Percentiles rank a stretch among this genome's conserved stretches.
Evolutionary conservation across 1,140 invertebrate genomes (phyloP).

Genomic region (Apocrypta bakeri): DNA sequence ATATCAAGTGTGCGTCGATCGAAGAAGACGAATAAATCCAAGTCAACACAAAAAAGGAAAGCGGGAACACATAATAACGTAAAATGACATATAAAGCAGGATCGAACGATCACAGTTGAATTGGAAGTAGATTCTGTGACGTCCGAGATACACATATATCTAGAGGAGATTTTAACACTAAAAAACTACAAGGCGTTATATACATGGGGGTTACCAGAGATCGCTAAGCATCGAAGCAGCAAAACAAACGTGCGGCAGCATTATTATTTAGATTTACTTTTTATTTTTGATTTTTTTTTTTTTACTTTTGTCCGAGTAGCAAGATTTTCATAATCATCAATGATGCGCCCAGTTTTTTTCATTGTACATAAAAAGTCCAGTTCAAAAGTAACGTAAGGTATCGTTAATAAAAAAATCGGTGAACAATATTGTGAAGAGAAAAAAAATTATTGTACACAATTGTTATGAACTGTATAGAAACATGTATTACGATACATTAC

Average conservation of each 20-base stretch:
- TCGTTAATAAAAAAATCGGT: neutral
- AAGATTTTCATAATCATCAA: neutral
- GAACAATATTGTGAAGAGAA: neutral
- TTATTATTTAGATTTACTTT: slow-evolving; percentile 1
- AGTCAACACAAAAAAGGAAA: slow-evolving; percentile 31
- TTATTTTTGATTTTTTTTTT: neutral
- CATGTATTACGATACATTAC: slow-evolving; percentile 4
- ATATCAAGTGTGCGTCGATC: neutral
- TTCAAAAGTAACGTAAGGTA: neutral
- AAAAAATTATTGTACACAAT: neutral
- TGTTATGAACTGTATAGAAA: neutral
- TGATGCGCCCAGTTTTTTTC: neutral
- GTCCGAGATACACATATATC: neutral
- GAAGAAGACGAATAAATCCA: neutral
- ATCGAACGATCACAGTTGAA: slow-evolving; percentile 23
- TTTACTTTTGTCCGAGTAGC: neutral
- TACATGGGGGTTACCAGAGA: neutral
- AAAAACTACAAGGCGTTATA: neutral
- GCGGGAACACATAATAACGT: slow-evolving; percentile 33
- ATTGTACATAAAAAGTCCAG: neutral
- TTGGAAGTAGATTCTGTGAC: slow-evolving; percentile 35
- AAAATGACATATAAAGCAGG: slow-evolving; percentile 29
- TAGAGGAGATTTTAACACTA: slow-evolving; percentile 1
- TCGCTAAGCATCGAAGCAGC: slow-evolving; percentile 35
- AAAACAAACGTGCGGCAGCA: slow-evolving; percentile 49